A percentile compares a stretch with the other conserved stretches of the same genome.
phyloP scores from a whole-genome alignment of 2,113 vertebrate species.

The Calidris pugnax region DNA sequence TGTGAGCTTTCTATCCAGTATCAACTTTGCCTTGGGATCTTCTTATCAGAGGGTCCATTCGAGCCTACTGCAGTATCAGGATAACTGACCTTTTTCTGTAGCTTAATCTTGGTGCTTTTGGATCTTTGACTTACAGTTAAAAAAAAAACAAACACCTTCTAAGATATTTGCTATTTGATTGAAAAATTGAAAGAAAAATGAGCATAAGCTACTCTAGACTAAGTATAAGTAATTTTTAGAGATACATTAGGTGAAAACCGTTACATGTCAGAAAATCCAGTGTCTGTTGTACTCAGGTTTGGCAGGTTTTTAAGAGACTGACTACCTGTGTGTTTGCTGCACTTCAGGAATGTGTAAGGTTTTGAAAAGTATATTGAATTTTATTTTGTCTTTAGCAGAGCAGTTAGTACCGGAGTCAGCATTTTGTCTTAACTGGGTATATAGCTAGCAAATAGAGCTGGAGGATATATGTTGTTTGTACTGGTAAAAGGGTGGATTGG shows the following conservation, averaged over 20 bases:
- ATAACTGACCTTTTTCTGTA: neutral
- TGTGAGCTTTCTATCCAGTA: neutral
- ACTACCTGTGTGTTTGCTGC: neutral
- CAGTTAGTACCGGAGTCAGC: neutral
- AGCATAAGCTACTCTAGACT: neutral
- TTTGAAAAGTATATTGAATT: neutral
- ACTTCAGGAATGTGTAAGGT: neutral
- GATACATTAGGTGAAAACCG: neutral
- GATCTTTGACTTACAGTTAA: neutral
- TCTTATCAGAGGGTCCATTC: neutral
- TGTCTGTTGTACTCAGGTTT: neutral
- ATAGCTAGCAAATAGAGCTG: neutral
- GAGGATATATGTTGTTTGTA: neutral
- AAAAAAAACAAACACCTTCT: neutral
- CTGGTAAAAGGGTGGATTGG: neutral
- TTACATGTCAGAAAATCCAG: neutral
- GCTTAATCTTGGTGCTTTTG: neutral
- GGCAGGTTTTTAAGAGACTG: neutral
- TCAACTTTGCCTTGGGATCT: neutral
- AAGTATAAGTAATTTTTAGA: neutral
- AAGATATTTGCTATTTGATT: neutral
- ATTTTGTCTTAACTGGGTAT: neutral
- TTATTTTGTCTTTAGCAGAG: neutral
- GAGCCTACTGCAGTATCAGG: neutral
- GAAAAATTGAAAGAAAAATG: neutral